A percentile compares a stretch with the other conserved stretches of the same genome.
These are phyloP conservation scores for Erpetoichthys calabaricus DNA, from an alignment of 2,797 vertebrate species.

Conservation along the genomic window DNA sequence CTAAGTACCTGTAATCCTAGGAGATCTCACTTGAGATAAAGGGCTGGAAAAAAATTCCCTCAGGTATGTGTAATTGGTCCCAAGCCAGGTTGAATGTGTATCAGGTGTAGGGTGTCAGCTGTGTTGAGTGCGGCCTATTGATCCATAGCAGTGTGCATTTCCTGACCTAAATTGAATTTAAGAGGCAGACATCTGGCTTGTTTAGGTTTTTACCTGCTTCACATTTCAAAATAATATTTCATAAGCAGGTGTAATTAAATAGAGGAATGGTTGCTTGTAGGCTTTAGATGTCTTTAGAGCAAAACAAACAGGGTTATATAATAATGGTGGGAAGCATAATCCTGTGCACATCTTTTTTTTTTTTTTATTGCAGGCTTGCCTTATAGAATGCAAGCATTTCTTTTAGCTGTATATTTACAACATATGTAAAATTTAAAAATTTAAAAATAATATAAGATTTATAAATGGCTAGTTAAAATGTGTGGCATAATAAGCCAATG, in stretches of 20 bases:
- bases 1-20: constrained; percentile 91
- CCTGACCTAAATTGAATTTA: constrained; percentile 56
- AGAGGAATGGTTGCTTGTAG: neutral
- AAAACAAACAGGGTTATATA: too few relatives aligned
- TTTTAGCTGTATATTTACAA: too few relatives aligned
- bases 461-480: too few relatives aligned
- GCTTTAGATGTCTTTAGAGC: too few relatives aligned
- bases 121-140: constrained; percentile 67
- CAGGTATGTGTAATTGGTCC: constrained; percentile 57
- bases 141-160: constrained; percentile 47
- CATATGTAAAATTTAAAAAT: too few relatives aligned
- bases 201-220: constrained; percentile 41
- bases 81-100: constrained; percentile 54
- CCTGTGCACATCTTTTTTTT: too few relatives aligned
- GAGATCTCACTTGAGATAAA: constrained; percentile 71
- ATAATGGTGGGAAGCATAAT: too few relatives aligned
- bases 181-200: constrained; percentile 32
- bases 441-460: too few relatives aligned
- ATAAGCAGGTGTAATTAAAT: constrained; percentile 8
- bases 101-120: constrained; percentile 68
- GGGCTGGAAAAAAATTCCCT: constrained; percentile 52
- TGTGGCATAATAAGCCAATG: too few relatives aligned
- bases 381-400: too few relatives aligned
- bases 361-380: too few relatives aligned
- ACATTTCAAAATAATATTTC: constrained; percentile 30